These are phyloP conservation scores for Rhadina sibilatrix DNA, from an alignment of 2,113 vertebrate species.

Conservation along the genomic window DNA sequence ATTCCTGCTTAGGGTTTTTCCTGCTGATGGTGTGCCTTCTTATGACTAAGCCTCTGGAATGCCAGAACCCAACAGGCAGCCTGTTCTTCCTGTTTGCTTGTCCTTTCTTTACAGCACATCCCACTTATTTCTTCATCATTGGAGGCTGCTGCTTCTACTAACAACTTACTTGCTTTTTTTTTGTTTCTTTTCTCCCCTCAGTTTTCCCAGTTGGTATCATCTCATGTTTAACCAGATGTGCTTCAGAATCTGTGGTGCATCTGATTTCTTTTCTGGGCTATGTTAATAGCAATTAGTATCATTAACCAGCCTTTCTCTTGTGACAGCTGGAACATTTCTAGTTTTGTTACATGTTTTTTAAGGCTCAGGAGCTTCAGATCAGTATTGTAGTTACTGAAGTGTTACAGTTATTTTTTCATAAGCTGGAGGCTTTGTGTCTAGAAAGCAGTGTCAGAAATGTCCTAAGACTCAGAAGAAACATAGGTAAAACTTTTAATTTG, in stretches of 20 bases:
- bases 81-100: conserved; percentile 33
- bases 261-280: background rate
- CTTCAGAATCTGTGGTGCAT: background rate
- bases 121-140: background rate
- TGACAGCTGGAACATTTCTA: background rate
- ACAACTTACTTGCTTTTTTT: fast-evolving
- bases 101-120: background rate
- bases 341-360: background rate
- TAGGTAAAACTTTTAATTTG: background rate
- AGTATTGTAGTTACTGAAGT: background rate
- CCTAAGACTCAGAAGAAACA: background rate
- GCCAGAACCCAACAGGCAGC: conserved; percentile 16
- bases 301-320: background rate
- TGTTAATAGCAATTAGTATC: background rate
- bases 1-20: conserved; percentile 5
- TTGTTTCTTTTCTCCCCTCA: background rate
- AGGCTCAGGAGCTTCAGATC: background rate
- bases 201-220: background rate
- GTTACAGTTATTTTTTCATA: background rate
- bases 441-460: background rate
- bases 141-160: background rate
- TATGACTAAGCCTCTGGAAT: conserved; percentile 49
- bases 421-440: background rate
- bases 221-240: background rate
- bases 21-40: background rate